Conservation (phyloP, 64 coral and sea anemone species). For the Stylophora pistillata region DNA sequence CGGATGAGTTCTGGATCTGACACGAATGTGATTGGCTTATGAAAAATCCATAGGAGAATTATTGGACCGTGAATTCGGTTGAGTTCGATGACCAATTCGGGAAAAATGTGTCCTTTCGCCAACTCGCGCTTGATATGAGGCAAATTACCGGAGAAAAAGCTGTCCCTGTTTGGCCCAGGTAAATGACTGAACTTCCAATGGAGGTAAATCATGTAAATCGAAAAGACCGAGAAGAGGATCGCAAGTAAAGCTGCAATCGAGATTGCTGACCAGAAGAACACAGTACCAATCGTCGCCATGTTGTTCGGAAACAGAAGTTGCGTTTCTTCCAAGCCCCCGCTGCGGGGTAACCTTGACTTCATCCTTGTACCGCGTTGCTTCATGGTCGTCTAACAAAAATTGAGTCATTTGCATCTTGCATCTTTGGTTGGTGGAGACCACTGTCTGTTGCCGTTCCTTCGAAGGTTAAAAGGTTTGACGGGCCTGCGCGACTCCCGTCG, state of each 20-base stretch:
- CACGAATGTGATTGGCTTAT: slow-evolving; percentile 26
- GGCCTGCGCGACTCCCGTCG: no score
- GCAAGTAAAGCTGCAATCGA: neutral
- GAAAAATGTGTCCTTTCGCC: neutral
- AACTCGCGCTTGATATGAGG: slow-evolving; percentile 3
- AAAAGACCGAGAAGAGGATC: slow-evolving; percentile 17
- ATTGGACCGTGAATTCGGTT: slow-evolving; percentile 43
- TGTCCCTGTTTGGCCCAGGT: slow-evolving; percentile 61
- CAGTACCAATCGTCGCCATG: neutral
- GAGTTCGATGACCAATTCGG: slow-evolving; percentile 35
- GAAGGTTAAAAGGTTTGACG: no score
- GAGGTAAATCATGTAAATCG: slow-evolving; percentile 44
- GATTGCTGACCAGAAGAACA: neutral
- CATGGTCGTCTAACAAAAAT: no score
- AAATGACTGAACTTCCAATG: slow-evolving; percentile 74
- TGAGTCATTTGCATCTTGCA: no score
- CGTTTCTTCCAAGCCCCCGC: no score
- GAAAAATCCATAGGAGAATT: slow-evolving; percentile 53
- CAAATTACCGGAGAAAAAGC: slow-evolving; percentile 62
- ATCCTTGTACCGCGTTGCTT: no score
- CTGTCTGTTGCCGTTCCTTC: no score
- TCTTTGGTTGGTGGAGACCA: no score
- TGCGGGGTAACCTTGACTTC: no score
- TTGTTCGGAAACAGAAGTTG: neutral
- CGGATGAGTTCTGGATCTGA: slow-evolving; percentile 43